phyloP scores from a whole-genome alignment of 2,113 vertebrate genomes.

The Gambusia affinis region DNA sequence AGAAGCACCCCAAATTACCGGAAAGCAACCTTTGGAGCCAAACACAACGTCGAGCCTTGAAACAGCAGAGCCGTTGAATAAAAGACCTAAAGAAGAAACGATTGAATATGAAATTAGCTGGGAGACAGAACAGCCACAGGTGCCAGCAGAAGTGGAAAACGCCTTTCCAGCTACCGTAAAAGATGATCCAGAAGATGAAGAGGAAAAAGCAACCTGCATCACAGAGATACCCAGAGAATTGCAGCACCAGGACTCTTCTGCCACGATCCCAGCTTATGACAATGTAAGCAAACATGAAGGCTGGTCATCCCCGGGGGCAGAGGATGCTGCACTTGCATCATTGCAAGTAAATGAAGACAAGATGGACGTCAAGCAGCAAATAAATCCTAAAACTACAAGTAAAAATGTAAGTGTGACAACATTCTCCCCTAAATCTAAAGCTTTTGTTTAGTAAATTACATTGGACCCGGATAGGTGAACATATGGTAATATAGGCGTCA shows the following conservation, averaged over 20 bases:
- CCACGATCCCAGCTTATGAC: not conserved
- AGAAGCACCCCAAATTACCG: not conserved
- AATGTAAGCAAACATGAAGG: not conserved
- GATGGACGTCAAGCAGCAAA: not conserved
- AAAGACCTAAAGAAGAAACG: conserved; percentile 38
- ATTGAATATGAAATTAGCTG: conserved; percentile 19
- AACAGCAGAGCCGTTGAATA: not conserved
- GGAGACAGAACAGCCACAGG: not conserved
- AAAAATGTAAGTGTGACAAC: conserved; percentile 21
- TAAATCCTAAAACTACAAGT: not conserved
- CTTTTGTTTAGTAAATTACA: not conserved
- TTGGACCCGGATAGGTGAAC: not conserved
- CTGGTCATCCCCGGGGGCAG: not conserved
- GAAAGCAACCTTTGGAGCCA: not conserved
- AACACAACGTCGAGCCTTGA: not conserved
- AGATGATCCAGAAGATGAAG: conserved; percentile 19
- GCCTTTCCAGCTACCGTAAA: conserved; percentile 1
- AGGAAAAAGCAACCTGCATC: not conserved
- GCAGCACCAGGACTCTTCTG: not conserved
- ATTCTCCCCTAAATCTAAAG: not conserved
- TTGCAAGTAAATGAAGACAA: not conserved
- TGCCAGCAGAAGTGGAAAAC: not conserved
- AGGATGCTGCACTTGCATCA: not conserved
- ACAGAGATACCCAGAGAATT: not conserved
- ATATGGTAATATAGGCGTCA: too few species aligned